phyloP scores from a whole-genome alignment of 2,888 invertebrate species.

The Oscheius myriophilus region DNA sequence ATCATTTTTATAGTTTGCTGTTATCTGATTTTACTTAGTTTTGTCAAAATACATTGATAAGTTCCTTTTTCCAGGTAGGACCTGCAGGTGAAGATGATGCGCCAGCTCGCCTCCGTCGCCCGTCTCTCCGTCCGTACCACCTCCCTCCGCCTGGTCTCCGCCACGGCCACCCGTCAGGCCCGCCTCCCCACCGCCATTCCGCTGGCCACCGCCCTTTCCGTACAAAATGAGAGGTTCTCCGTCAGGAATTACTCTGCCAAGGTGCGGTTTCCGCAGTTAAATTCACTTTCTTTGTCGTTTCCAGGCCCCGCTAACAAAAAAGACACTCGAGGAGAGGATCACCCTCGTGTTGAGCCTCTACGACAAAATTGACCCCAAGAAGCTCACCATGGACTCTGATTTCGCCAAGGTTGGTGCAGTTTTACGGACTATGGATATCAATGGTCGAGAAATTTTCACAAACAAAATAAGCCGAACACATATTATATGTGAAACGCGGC shows the following conservation, averaged over 20 bases:
- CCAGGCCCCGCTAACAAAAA: conserved; percentile 76
- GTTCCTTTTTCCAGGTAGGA: background rate
- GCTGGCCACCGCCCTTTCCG: background rate
- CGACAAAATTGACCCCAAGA: conserved; percentile 80
- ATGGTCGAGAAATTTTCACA: no score
- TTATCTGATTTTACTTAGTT: no score
- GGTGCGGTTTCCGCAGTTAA: background rate
- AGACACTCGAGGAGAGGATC: conserved; percentile 87
- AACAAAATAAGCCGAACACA: no score
- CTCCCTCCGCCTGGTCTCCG: background rate
- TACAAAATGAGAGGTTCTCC: background rate
- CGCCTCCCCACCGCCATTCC: background rate
- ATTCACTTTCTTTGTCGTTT: conserved; percentile 21
- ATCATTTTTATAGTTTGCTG: no score
- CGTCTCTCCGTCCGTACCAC: background rate
- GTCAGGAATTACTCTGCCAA: conserved; percentile 21
- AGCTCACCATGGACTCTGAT: conserved; percentile 92
- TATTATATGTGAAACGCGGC: no score
- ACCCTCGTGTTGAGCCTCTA: conserved; percentile 93
- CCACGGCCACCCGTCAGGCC: conserved; percentile 7
- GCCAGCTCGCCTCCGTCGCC: background rate
- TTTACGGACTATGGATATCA: no score
- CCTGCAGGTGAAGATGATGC: conserved; percentile 8
- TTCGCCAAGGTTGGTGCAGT: conserved; percentile 82
- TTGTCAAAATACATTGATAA: no score